Conservation (phyloP, 2,797 vertebrate species). For the Xerus rutilus region DNA sequence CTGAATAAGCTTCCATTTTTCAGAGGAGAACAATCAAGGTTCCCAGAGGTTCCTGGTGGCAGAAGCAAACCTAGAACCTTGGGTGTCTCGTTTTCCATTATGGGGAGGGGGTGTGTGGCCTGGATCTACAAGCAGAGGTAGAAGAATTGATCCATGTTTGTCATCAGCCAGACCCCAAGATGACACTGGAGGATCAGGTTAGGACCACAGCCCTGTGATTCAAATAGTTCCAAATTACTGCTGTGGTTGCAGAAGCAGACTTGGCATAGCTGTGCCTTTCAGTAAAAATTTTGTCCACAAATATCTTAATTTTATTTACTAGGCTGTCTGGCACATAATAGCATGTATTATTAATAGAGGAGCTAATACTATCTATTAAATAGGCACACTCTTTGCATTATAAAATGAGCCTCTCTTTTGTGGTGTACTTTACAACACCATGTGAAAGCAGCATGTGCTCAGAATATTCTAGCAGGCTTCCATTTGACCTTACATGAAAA, state of each 20-base stretch:
- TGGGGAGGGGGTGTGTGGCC: too few relatives aligned
- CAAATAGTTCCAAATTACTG: background rate
- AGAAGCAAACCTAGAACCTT: background rate
- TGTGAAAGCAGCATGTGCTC: background rate
- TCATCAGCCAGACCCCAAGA: background rate
- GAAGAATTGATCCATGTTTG: background rate
- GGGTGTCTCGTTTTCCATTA: background rate
- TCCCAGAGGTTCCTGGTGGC: background rate
- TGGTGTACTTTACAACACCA: background rate
- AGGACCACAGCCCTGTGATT: background rate
- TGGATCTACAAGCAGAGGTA: background rate
- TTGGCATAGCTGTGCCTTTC: background rate
- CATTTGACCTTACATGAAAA: fast-evolving
- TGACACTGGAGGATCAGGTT: background rate
- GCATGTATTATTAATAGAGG: conserved; percentile 13
- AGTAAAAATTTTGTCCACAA: background rate
- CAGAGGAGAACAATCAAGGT: background rate
- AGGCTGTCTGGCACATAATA: background rate
- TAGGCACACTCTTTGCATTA: background rate
- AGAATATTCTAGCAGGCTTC: background rate
- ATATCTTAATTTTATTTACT: conserved; percentile 35
- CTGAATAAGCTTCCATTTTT: background rate
- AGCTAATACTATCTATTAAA: background rate
- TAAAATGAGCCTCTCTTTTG: background rate
- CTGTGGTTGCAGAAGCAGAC: background rate